phyloP scores from a whole-genome alignment of 2,888 invertebrate species.

The Ellobium chinense region DNA sequence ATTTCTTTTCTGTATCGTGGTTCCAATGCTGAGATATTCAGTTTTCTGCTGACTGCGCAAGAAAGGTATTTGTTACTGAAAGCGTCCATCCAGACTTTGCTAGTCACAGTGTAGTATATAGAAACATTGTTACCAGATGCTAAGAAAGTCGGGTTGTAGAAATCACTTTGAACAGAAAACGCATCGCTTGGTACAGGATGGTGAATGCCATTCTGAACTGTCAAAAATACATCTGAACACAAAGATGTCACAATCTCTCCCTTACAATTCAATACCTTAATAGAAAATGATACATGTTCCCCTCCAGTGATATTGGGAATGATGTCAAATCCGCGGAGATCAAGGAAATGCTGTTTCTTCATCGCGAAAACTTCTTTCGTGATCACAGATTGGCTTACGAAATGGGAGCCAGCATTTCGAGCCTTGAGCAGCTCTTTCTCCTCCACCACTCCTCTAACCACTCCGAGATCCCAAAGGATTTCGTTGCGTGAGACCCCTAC shows the following conservation, averaged over 20 bases:
- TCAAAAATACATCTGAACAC: conserved; percentile 18
- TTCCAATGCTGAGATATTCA: background rate
- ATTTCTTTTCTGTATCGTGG: background rate
- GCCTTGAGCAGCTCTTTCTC: background rate
- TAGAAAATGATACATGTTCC: conserved; percentile 25
- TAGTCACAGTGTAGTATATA: background rate
- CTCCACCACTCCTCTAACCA: background rate
- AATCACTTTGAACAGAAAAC: background rate
- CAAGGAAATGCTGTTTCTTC: conserved; percentile 2
- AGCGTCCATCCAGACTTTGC: conserved; percentile 21
- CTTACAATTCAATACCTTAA: conserved; percentile 23
- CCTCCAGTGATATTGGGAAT: conserved; percentile 1
- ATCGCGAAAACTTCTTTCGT: conserved; percentile 30
- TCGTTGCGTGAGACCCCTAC: conserved; percentile 22
- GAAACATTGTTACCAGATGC: background rate
- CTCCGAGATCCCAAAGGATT: conserved; percentile 24
- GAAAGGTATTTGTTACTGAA: conserved; percentile 1
- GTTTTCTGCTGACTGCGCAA: background rate
- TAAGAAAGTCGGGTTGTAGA: conserved; percentile 5
- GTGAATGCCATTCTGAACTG: background rate
- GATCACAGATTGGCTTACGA: conserved; percentile 31
- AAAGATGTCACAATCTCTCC: conserved; percentile 18
- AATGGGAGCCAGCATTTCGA: background rate
- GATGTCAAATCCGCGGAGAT: conserved; percentile 22
- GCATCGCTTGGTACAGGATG: too few species aligned